phyloP scores from a whole-genome alignment of 2,797 vertebrate species.

The Mus minutoides region DNA sequence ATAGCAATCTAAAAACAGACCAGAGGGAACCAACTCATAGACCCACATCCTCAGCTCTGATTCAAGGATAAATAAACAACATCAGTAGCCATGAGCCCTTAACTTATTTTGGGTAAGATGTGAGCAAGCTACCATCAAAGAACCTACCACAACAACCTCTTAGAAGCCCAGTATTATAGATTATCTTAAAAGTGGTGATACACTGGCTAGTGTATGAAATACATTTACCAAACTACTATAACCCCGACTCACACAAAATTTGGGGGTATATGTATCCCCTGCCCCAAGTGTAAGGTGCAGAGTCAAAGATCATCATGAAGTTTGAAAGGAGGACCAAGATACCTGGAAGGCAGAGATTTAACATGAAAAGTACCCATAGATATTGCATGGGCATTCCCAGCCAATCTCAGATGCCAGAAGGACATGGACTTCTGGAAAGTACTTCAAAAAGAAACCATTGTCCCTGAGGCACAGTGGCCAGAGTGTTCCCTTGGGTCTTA shows the following conservation, averaged over 20 bases:
- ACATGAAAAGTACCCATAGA: background rate
- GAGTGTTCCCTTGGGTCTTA: background rate
- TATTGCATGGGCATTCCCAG: background rate
- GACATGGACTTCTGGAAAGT: background rate
- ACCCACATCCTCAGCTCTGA: background rate
- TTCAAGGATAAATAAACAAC: background rate
- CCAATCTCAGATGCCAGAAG: background rate
- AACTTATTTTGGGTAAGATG: background rate
- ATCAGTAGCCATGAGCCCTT: background rate
- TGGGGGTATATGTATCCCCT: background rate
- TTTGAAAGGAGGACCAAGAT: background rate
- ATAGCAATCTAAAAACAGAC: background rate
- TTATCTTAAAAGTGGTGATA: background rate
- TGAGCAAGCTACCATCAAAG: background rate
- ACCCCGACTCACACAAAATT: background rate
- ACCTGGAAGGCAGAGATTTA: rapidly evolving
- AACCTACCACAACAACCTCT: background rate
- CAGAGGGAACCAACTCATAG: background rate
- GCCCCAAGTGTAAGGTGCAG: background rate
- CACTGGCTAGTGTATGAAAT: background rate
- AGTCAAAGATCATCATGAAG: background rate
- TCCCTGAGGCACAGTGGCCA: background rate
- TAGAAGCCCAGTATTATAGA: background rate
- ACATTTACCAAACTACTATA: background rate
- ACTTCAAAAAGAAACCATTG: background rate